phyloP scores from a whole-genome alignment of 2,888 invertebrate genomes.

The Ennomos erosarius region DNA sequence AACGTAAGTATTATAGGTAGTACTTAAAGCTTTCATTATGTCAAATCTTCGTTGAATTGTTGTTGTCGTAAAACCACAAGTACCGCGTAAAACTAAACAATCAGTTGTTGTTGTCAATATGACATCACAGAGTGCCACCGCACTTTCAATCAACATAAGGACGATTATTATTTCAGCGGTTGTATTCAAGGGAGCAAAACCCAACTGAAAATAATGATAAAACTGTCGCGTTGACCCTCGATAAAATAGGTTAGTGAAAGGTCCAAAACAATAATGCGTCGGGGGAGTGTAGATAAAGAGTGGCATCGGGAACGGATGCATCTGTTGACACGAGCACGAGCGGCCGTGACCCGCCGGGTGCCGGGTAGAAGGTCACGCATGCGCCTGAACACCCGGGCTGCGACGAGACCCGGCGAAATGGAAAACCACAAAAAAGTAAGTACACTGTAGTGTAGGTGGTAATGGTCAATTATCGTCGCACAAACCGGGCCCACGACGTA shows the following conservation, averaged over 20 bases:
- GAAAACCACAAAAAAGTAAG: too few species aligned
- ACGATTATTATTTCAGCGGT: too few species aligned
- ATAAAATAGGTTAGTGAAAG: conserved; percentile 15
- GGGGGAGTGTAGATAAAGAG: conserved; percentile 9
- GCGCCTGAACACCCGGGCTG: conserved; percentile 21
- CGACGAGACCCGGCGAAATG: neutral
- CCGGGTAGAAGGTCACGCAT: conserved; percentile 38
- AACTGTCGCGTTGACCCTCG: neutral
- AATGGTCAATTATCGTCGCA: too few species aligned
- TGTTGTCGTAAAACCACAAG: neutral
- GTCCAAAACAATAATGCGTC: conserved; percentile 1
- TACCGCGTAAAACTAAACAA: too few species aligned
- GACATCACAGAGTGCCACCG: too few species aligned
- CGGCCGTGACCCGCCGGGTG: conserved; percentile 31
- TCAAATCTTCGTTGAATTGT: neutral
- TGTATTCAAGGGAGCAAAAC: too few species aligned
- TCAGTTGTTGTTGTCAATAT: too few species aligned
- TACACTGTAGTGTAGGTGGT: too few species aligned
- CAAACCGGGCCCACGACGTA: too few species aligned
- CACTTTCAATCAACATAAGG: too few species aligned
- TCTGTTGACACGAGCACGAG: conserved; percentile 41
- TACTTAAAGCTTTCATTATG: neutral
- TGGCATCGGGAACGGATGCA: conserved; percentile 35
- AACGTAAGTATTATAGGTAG: neutral
- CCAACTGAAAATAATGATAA: too few species aligned